Base-by-base conservation (phyloP, 2,888 invertebrate species). In the Belgica antarctica region DNA sequence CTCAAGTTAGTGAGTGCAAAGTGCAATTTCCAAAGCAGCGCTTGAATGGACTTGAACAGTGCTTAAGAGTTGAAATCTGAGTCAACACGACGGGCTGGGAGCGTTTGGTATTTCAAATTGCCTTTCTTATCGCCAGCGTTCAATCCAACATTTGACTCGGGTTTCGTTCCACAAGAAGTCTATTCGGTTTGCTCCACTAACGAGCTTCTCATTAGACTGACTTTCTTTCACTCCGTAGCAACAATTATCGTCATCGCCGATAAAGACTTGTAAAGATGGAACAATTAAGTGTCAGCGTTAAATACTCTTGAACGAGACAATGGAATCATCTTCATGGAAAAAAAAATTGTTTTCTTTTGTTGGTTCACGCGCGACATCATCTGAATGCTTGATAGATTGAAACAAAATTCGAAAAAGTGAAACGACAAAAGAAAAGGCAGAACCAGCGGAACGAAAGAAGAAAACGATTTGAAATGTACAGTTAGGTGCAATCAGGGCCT, bases 321-420 rank as follows among this genome's bases (percentile, higher is more conserved):
- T 41, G 41, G 41, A 41, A 41, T 41, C 41, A 41, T 41, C 41
- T 41, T n/a, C 4, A 41, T 15, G 41, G 41, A 41, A 41, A 41
- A 41, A 12, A 41, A 41, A 41, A 41, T 12, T 41, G 12, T 41
- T 15, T 41, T 41, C 41, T 41, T 41, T 15, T 5, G 8, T 41
- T 41, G 41, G 12, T 5, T 41, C 41, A 41, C 41, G 41, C 41
- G 41, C 41, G 41, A 41, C 41, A 41, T 41, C 41, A 41, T 15
- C 15, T 15, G 41, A 41, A 2, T 41, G 2, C 15, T 10, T 41
- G 41, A 41, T 15, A 15, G 15, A n/a, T 41, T 41, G 15, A 41
- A n/a, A n/a, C n/a, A n/a, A n/a, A n/a, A n/a, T n/a, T n/a, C n/a
- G n/a, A n/a, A n/a, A n/a, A n/a, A n/a, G n/a, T n/a, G n/a, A n/a